Evolutionary conservation across 2,888 invertebrate species (phyloP).

Genomic region (Zootermopsis nevadensis): DNA sequence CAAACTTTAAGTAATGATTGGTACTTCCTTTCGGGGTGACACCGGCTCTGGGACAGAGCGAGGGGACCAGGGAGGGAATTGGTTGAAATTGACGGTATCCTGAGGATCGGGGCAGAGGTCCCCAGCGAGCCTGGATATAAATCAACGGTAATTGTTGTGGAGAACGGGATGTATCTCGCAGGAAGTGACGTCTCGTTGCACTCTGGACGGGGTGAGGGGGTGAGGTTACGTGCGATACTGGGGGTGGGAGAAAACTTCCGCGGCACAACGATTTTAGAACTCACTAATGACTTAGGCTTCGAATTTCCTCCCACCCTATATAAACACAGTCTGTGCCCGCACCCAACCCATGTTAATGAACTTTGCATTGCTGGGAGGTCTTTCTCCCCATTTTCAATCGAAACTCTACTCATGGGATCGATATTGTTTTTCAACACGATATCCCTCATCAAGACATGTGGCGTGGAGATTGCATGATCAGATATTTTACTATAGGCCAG

Average conservation of each 20-base stretch:
- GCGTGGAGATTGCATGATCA: no score
- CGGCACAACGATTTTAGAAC: not conserved
- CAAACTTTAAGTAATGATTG: not conserved
- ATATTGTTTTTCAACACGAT: not conserved
- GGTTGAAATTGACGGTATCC: slow-evolving; percentile 26
- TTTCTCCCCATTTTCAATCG: not conserved
- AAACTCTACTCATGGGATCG: not conserved
- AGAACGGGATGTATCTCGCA: not conserved
- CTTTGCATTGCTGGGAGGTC: not conserved
- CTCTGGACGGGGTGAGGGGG: not conserved
- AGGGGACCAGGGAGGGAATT: not conserved
- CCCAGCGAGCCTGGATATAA: not conserved
- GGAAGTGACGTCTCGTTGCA: not conserved
- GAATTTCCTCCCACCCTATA: not conserved
- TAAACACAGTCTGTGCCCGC: not conserved
- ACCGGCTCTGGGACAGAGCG: not conserved
- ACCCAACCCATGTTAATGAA: not conserved
- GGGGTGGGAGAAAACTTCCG: not conserved
- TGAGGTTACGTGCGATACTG: not conserved
- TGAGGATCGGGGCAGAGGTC: not conserved
- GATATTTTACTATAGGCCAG: no score
- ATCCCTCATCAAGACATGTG: no score
- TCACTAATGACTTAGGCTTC: not conserved
- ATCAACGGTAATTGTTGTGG: not conserved
- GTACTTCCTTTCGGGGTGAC: no score